Conservation (phyloP, 2,888 invertebrate species). For the Nymphalis c-album region DNA sequence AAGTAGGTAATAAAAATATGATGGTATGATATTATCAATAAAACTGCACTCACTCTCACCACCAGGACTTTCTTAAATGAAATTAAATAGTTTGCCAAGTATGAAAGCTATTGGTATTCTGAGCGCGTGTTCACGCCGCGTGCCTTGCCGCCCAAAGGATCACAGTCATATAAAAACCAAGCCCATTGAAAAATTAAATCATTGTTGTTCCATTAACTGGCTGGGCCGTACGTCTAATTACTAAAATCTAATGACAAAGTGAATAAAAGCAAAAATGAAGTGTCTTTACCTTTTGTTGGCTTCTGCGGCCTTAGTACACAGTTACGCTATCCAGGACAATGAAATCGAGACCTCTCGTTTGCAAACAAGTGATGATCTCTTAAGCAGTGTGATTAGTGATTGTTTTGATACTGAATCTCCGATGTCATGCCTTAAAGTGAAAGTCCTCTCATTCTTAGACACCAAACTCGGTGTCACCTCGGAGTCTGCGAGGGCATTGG, state of each 20-base stretch:
- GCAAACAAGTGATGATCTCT: conserved; percentile 84
- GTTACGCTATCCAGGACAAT: conserved; percentile 80
- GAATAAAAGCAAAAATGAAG: conserved; percentile 68
- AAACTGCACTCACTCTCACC: conserved; percentile 67
- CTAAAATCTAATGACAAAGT: conserved; percentile 73
- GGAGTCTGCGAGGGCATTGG: conserved; percentile 82
- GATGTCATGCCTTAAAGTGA: conserved; percentile 87
- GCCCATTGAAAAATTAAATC: conserved; percentile 83
- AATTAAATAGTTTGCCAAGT: conserved; percentile 75
- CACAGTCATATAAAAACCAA: conserved; percentile 85
- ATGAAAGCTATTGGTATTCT: conserved; percentile 65
- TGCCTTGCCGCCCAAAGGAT: conserved; percentile 80
- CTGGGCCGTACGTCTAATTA: conserved; percentile 73
- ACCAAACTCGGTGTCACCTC: conserved; percentile 83
- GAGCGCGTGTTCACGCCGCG: conserved; percentile 62
- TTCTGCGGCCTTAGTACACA: conserved; percentile 72
- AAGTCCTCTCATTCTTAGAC: conserved; percentile 89
- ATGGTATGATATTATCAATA: conserved; percentile 37
- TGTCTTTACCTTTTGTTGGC: conserved; percentile 79
- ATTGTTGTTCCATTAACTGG: conserved; percentile 79
- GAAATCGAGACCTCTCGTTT: conserved; percentile 80
- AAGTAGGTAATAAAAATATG: conserved; percentile 11
- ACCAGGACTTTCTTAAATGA: conserved; percentile 77
- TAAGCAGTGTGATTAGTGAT: conserved; percentile 86
- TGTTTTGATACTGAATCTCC: conserved; percentile 86